Base-by-base conservation (phyloP, 2,113 vertebrate species). In the Nettapus auritus region DNA sequence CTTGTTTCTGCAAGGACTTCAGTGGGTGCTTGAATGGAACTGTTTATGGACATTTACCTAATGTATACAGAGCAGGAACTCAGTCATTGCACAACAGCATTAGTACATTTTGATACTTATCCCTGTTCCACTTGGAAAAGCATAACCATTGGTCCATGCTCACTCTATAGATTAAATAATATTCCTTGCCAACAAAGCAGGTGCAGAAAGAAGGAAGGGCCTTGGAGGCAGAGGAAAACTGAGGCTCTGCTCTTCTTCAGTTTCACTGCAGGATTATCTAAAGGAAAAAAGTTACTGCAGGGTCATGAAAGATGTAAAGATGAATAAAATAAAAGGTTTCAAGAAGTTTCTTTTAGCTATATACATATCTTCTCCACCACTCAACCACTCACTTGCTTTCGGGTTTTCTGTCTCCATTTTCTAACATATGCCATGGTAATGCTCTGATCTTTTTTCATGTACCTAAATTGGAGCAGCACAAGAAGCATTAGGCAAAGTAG, bases 401-500 rank as follows among this genome's bases (percentile, higher is more conserved):
- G 22, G 11, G 15, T 2, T 31, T 79, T 89, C 23, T 73, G 3
- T 56, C 19, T 56, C 29, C 21, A 1, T n/a, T 38, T 64, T 64
- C 75, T 82, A 38, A 55, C 21, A 50, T 9, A 16, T 2, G 48
- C 3, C 11, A 53, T 0, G 0, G 28, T 28, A 59, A 4, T 21
- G 13, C 4, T 34, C 26, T 70, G 29, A 23, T 36, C 18, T 66
- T 76, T 90, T 66, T 68, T 23, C 18, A 10, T 33, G 50, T 6
- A 7, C 8, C 29, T 33, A 36, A 42, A 52, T 19, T 22, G 46
- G 38, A 1, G 1, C 9, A 36, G 38, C 11, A 59, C 8, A 56
- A 66, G 28, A 18, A 73, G 8, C 0, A 0, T 17, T 42, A 66
- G 25, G 2, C 14, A 44, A 60, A 38, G 26, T 44, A 77, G 0